Base-by-base conservation (phyloP, 2,888 invertebrate species). In the Drosophila nr. medialis region DNA sequence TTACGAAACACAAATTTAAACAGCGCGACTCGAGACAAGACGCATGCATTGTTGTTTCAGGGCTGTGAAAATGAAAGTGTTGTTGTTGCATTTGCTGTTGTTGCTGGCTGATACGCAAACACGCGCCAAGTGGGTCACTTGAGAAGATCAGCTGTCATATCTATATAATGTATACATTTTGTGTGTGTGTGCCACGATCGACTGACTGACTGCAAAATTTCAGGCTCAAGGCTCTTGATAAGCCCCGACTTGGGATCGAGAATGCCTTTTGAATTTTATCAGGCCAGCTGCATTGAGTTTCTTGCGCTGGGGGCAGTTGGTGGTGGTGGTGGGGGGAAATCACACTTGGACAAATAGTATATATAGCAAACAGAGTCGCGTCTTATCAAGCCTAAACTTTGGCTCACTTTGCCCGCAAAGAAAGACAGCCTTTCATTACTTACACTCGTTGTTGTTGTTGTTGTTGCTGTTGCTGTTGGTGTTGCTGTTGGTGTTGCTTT, bases 71-170 rank as follows among this genome's bases (percentile, higher is more conserved):
- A 81, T 61, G 87, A 89, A 89, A 90, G 90, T 84, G 87, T 80
- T 77, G 77, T 80, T 73, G 65, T 45, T 81, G 67, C 21, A 42
- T 21, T 56, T 64, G 74, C 64, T 68, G 61, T 18, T 74, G 65
- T 45, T 45, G 69, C 68, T 70, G 77, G 69, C 72, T 72, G 81
- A 81, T 80, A 86, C 61, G 68, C 77, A 75, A 81, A 79, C 81
- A 77, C 58, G 65, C 73, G 75, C 77, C 85, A 90, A 87, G 90
- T 87, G 86, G 86, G 86, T 87, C 86, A 90, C 89, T 90, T 89
- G 87, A 80, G 82, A 77, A 86, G 86, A 87, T 87, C 86, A 87
- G 90, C 86, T 90, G 85, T 88, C 90, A 71, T 36, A 36, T 42
- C 51, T 59, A 32, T 34, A 54, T 50, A 60, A 62, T n/a, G 50